A percentile compares a stretch with the other conserved stretches of the same genome.
phyloP scores from a whole-genome alignment of 2,113 vertebrate species.

The Mystacornis crossleyi region DNA sequence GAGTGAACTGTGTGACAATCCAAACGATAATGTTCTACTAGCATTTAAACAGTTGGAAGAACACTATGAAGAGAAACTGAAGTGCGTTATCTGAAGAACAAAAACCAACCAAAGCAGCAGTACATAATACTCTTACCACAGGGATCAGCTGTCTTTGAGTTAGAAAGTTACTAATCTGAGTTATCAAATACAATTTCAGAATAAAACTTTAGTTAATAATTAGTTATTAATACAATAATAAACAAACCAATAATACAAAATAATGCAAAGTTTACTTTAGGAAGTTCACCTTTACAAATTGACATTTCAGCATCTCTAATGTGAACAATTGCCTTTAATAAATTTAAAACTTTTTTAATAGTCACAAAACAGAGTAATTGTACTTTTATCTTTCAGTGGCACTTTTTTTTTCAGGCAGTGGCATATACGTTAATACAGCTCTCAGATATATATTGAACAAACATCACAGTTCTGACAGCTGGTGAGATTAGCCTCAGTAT shows the following conservation, averaged over 20 bases:
- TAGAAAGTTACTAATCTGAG: not conserved
- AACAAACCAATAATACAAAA: not conserved
- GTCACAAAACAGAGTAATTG: not conserved
- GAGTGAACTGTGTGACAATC: conserved; percentile 29
- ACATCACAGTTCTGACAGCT: not conserved
- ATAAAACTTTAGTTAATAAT: not conserved
- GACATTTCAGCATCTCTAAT: not conserved
- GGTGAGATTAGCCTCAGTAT: not conserved
- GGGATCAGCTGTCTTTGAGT: not conserved
- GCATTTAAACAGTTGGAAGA: conserved; percentile 45
- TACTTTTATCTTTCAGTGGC: not conserved
- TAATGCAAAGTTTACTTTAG: not conserved
- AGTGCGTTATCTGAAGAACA: not conserved
- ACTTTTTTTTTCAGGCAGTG: not conserved
- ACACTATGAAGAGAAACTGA: not conserved
- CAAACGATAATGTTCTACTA: conserved; percentile 3
- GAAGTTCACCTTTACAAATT: not conserved
- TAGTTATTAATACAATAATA: not conserved
- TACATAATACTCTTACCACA: not conserved
- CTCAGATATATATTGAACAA: not conserved
- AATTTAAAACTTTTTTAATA: not conserved
- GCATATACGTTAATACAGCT: not conserved
- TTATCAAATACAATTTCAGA: not conserved
- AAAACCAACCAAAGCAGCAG: not conserved
- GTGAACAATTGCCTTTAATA: not conserved